Evolutionary conservation across 2,113 vertebrate genomes (phyloP).

Genomic region (Oncorhynchus mykiss): DNA sequence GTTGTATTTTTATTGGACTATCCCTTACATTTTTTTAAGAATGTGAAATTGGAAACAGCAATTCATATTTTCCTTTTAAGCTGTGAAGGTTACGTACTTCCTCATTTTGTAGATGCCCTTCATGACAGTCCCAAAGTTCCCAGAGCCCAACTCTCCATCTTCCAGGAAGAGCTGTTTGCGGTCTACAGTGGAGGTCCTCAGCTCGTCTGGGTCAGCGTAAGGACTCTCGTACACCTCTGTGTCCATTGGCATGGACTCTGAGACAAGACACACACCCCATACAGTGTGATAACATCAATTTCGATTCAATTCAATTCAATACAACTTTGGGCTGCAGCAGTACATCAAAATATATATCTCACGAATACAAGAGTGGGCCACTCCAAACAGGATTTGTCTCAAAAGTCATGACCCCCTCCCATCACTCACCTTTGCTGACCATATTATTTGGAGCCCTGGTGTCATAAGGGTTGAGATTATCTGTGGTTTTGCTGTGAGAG

Average conservation of each 20-base stretch:
- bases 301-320: neutral
- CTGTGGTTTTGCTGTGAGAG: neutral
- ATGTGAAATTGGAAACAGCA: neutral
- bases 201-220: constrained; percentile 95
- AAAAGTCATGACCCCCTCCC: neutral
- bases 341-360: neutral
- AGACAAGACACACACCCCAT: neutral
- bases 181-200: constrained; percentile 85
- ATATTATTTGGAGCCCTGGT: constrained; percentile 15
- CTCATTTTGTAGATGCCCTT: constrained; percentile 91
- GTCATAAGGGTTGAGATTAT: constrained; percentile 55
- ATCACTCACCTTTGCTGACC: constrained; percentile 35
- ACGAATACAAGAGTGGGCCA: too few species aligned
- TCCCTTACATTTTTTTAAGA: too few species aligned
- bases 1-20: too few species aligned
- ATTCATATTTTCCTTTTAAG: neutral
- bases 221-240: constrained; percentile 92
- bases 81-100: constrained; percentile 75
- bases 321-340: neutral
- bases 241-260: constrained; percentile 91
- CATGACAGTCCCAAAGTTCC: constrained; percentile 95
- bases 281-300: neutral
- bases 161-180: constrained; percentile 81
- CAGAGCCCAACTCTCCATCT: constrained; percentile 92
- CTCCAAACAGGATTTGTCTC: too few species aligned